Conservation (phyloP, 1,140 invertebrate genomes). For the Papilio dardanus region DNA sequence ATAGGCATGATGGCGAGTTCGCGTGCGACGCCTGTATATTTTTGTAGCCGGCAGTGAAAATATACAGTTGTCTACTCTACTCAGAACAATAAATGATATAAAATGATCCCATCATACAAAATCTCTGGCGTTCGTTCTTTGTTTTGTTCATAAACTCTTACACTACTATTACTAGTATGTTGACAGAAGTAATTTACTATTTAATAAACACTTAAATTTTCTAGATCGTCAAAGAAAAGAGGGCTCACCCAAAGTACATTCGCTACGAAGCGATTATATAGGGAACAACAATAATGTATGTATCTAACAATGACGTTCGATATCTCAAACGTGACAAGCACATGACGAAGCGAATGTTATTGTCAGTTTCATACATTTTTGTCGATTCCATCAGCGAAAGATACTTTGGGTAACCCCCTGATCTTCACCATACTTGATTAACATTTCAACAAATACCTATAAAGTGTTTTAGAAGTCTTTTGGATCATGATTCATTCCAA, state of each 20-base stretch:
- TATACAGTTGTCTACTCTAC: slow-evolving; percentile 53
- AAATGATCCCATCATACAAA: slow-evolving; percentile 35
- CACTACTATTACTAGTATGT: background rate
- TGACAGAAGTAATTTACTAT: background rate
- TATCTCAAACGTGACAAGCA: too few species aligned
- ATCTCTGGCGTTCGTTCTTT: slow-evolving; percentile 1
- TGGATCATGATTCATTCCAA: background rate
- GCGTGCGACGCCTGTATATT: slow-evolving; percentile 64
- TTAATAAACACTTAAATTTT: too few species aligned
- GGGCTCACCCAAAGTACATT: too few species aligned
- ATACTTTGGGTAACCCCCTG: too few species aligned
- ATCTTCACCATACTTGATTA: too few species aligned
- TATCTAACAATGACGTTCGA: too few species aligned
- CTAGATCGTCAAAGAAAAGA: too few species aligned
- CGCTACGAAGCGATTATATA: too few species aligned
- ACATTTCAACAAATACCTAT: background rate
- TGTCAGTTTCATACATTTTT: too few species aligned
- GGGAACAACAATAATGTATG: too few species aligned
- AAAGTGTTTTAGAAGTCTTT: background rate
- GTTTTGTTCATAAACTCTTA: background rate
- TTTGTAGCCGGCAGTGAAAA: slow-evolving; percentile 47
- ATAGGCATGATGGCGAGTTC: slow-evolving; percentile 68
- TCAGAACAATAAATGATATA: slow-evolving; percentile 52
- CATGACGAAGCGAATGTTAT: too few species aligned
- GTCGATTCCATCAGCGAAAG: too few species aligned